Conservation (phyloP, 2,888 invertebrate species). For the Watsonalla cultraria region DNA sequence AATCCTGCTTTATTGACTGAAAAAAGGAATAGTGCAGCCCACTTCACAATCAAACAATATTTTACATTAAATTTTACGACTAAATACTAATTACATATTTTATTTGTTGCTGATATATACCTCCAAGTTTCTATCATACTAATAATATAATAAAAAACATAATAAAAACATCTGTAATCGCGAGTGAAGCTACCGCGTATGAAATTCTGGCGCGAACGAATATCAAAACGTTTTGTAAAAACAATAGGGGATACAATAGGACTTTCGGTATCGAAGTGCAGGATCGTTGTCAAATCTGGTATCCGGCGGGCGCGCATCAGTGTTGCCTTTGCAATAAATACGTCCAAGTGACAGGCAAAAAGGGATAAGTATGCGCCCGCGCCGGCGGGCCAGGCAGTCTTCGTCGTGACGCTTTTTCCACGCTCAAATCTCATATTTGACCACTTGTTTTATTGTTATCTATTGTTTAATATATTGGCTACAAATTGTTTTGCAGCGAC, state of each 20-base stretch:
- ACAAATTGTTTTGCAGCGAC: slow-evolving; percentile 12
- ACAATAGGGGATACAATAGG: slow-evolving; percentile 59
- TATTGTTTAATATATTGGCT: slow-evolving; percentile 14
- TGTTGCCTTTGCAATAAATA: slow-evolving; percentile 61
- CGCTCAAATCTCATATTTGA: slow-evolving; percentile 49
- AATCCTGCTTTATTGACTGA: too few species aligned
- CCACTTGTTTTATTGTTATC: slow-evolving; percentile 35
- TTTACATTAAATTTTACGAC: too few species aligned
- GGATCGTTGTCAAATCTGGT: slow-evolving; percentile 66
- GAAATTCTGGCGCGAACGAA: slow-evolving; percentile 52
- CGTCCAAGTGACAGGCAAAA: slow-evolving; percentile 60
- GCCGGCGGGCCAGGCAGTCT: slow-evolving; percentile 67
- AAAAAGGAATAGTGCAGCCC: too few species aligned
- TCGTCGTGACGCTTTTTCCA: slow-evolving; percentile 53
- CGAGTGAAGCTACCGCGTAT: slow-evolving; percentile 47
- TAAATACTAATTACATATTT: too few species aligned
- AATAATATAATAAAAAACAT: too few species aligned
- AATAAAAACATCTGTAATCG: slow-evolving; percentile 3
- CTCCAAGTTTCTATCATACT: too few species aligned
- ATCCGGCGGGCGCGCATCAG: slow-evolving; percentile 50
- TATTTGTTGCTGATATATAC: too few species aligned
- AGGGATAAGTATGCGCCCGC: slow-evolving; percentile 61
- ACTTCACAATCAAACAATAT: too few species aligned
- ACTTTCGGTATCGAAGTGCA: slow-evolving; percentile 49
- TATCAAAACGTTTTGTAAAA: slow-evolving; percentile 46